Conservation (phyloP, 2,113 vertebrate genomes). For the Gasterosteus aculeatus region DNA sequence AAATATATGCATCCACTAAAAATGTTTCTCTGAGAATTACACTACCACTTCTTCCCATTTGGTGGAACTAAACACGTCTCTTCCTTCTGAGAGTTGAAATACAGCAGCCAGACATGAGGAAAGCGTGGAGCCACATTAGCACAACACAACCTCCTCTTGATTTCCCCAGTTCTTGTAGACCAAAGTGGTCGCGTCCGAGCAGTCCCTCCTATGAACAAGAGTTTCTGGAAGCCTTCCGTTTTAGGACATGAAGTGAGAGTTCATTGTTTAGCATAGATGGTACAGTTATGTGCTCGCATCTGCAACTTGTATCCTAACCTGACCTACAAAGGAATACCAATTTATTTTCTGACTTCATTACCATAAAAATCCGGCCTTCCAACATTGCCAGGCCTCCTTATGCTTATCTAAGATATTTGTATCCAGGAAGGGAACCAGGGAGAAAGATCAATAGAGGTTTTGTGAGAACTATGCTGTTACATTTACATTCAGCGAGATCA, state of each 20-base stretch:
- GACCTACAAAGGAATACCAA: slow-evolving; percentile 54
- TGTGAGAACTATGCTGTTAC: slow-evolving; percentile 61
- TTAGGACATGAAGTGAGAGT: neutral
- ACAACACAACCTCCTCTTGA: slow-evolving; percentile 30
- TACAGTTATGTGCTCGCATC: slow-evolving; percentile 6
- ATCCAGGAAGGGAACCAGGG: slow-evolving; percentile 31
- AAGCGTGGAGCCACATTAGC: slow-evolving; percentile 45
- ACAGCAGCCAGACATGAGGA: slow-evolving; percentile 40
- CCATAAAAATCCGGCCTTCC: slow-evolving; percentile 40
- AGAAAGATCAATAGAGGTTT: slow-evolving; percentile 69
- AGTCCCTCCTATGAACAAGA: neutral
- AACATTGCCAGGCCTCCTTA: slow-evolving; percentile 31
- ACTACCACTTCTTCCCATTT: neutral
- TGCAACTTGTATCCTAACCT: slow-evolving; percentile 35
- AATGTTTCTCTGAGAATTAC: neutral
- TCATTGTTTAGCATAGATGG: neutral
- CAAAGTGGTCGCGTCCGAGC: neutral
- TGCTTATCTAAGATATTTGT: slow-evolving; percentile 63
- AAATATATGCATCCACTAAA: no score
- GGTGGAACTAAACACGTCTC: neutral
- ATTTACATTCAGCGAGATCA: slow-evolving; percentile 76
- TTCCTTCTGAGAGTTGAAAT: slow-evolving; percentile 27
- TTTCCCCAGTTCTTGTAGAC: neutral
- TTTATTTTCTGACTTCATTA: slow-evolving; percentile 47
- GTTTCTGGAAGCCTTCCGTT: slow-evolving; percentile 1